Evolutionary conservation across 2,888 invertebrate genomes (phyloP), one percentile per base, ranked within the genome.

Genomic region (Abscondita cerata): DNA sequence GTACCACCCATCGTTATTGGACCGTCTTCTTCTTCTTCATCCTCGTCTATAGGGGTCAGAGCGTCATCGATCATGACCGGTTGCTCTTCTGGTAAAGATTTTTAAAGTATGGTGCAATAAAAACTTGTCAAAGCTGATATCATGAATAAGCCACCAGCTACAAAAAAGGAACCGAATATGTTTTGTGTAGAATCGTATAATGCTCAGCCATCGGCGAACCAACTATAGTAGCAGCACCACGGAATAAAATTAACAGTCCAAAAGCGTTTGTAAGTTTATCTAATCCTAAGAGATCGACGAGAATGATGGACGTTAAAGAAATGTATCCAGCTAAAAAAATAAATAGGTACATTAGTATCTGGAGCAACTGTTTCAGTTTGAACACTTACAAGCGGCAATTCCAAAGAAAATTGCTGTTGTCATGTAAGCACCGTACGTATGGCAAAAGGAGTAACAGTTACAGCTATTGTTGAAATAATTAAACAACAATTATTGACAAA

Each of bases 211-310:
- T 79, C 1, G 92, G 92, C 1, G 92, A 90, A 15, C 93, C 93
- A 72, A 96, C 84, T 52, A 97, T 92, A 13, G 96, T 93, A 3
- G 98, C 96, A 36, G 93, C 91, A 50, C 98, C 99, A 76, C 98
- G 90, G 85, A 96, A 96, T 70, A 99, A 83, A 73, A 98, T 96
- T 57, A 99, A 85, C 66, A 98, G 85, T 9, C 98, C 98, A 82
- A 98, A 99, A 47, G 98, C 97, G 80, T 96, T 98, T 47, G 98
- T 98, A 70, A 99, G 83, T 79, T 93, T 93, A 78, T 98, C 97
- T 77, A 99, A 83, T 1, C 98, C 98, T 48, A 99, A 86, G 34
- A 98, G 85, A 80, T 99, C 98, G 70, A 98, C 97, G 65, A 99
- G 86, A 76, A 98, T 96, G 77, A 98, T 98, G 50, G 98, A 98